Percentiles rank a stretch among this genome's conserved stretches.
These are phyloP conservation scores for Brachyalestes nurse DNA, from an alignment of 2,797 vertebrate species.

Conservation along the genomic window DNA sequence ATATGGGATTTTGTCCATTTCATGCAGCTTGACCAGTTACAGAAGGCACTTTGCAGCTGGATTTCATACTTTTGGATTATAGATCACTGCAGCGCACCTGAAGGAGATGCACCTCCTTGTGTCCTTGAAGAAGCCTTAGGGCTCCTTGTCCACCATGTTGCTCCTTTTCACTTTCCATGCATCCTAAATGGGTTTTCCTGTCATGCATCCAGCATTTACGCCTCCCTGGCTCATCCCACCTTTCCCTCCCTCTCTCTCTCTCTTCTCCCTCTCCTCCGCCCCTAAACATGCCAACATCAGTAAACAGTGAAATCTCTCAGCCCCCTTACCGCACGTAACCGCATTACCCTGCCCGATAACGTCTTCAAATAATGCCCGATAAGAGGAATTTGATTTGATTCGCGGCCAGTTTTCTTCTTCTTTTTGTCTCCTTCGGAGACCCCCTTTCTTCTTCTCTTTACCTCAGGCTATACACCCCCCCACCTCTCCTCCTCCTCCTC, in stretches of 20 bases:
- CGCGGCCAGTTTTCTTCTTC: constrained; percentile 58
- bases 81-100: neutral
- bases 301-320: constrained; percentile 94
- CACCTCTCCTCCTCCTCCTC: constrained; percentile 60
- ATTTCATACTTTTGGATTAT: neutral
- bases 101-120: constrained; percentile 42
- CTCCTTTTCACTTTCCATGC: constrained; percentile 62
- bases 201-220: constrained; percentile 81
- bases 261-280: constrained; percentile 65
- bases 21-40: neutral
- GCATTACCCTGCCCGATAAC: constrained; percentile 95
- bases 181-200: constrained; percentile 77
- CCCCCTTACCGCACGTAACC: constrained; percentile 92
- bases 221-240: constrained; percentile 57
- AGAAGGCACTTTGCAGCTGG: neutral
- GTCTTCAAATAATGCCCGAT: constrained; percentile 98
- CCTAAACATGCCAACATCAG: constrained; percentile 85
- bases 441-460: constrained; percentile 44
- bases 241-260: constrained; percentile 25
- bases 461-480: constrained; percentile 52
- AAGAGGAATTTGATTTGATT: constrained; percentile 99
- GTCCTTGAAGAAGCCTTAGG: constrained; percentile 55
- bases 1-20: neutral
- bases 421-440: constrained; percentile 40
- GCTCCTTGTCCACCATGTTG: constrained; percentile 45